Evolutionary conservation across 2,113 vertebrate genomes (phyloP), one percentile per base, ranked within the genome.

Genomic region (Corythornis madagascariensis): DNA sequence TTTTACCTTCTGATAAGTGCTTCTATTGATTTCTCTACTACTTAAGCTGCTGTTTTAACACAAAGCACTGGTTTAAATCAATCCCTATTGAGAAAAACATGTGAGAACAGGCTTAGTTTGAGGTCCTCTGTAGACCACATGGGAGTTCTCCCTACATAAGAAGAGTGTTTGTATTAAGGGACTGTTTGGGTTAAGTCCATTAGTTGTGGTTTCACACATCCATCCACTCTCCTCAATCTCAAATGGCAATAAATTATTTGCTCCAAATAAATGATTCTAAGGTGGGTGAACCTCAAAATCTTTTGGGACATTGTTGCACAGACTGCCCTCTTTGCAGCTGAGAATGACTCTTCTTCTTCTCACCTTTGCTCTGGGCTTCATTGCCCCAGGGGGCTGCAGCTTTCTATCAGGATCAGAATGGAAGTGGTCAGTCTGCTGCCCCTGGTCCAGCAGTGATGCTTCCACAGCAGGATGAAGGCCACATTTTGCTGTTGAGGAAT

Each of bases 11-110:
- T 92, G 55, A 87, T 90, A 93, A 96, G 83, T 43, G 26, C 7
- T 79, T 87, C 28, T 92, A 75, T 93, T 94, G 86, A 84, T 90
- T 93, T 94, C 66, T 78, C 70, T 71, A 40, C 52, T 73, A 48
- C 43, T 75, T 82, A 87, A 83, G 29, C 33, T 20, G 3, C 21
- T 48, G 38, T 25, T 90, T 79, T 87, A 66, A 86, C 83, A 63
- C 57, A 79, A 92, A 66, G 2, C 28, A 76, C 25, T 86, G 70
- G 28, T 90, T 92, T 89, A 72, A 88, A 75, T 92, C 70, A 86
- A 75, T 95, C 11, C 15, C 33, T 70, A 4, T 89, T 93, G 47
- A 85, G 78, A 79, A 87, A 79, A 59, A 57, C 35, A 38, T 82
- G 29, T 28, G 18, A 81, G 63, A 94, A 82, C 20, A 70, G 33